Conservation (phyloP, 1,140 invertebrate species). For the Platyura marginata region DNA sequence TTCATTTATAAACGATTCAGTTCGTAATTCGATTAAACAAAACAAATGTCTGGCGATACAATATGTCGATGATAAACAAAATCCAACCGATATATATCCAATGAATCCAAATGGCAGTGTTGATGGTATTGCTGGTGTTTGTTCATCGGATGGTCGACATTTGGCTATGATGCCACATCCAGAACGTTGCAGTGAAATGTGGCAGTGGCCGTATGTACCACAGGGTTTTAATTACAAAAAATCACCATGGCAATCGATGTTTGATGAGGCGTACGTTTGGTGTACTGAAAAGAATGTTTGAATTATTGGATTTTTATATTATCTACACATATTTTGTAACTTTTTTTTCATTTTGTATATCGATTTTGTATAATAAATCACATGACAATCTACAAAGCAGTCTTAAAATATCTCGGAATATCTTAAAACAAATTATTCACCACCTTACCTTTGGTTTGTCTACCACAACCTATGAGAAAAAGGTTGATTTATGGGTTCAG, state of each 20-base stretch:
- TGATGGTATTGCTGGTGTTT: conserved; percentile 72
- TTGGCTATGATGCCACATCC: conserved; percentile 98
- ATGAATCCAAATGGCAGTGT: conserved; percentile 79
- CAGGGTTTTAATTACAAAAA: conserved; percentile 24
- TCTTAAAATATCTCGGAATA: too few relatives aligned
- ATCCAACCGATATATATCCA: conserved; percentile 65
- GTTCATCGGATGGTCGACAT: conserved; percentile 78
- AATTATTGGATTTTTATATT: too few relatives aligned
- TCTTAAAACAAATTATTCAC: too few relatives aligned
- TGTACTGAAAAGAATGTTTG: conserved; percentile 6
- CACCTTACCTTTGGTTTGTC: too few relatives aligned
- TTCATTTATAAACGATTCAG: conserved; percentile 29
- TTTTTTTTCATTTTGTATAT: too few relatives aligned
- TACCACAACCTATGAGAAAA: too few relatives aligned
- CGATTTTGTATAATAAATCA: too few relatives aligned
- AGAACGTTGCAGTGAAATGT: conserved; percentile 67
- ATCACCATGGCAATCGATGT: conserved; percentile 84
- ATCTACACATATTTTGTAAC: too few relatives aligned
- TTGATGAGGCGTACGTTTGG: conserved; percentile 82
- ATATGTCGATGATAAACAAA: conserved; percentile 66
- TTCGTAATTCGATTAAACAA: conserved; percentile 35
- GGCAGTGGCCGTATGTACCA: conserved; percentile 69
- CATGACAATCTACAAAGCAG: too few relatives aligned
- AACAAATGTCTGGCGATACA: conserved; percentile 52
- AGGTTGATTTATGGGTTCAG: too few relatives aligned